Percentiles rank a stretch among this genome's conserved stretches.
Evolutionary conservation across 2,797 vertebrate species (phyloP).

Genomic region (Simalia tracyae): DNA sequence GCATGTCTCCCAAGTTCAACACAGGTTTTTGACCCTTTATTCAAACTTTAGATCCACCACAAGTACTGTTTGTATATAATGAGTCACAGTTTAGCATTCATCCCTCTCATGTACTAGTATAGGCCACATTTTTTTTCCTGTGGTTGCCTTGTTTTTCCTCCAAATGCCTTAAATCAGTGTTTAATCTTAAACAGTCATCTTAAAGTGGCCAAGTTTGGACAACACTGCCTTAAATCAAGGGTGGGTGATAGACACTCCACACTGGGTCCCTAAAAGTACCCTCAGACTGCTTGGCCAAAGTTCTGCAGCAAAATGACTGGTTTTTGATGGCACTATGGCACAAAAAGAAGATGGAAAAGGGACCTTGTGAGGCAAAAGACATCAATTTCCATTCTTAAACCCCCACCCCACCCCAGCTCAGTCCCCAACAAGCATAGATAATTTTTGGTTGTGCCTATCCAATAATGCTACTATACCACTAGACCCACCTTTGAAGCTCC

Average conservation of each 20-base stretch:
- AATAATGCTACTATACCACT: no score
- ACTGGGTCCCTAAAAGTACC: background rate
- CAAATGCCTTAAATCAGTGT: background rate
- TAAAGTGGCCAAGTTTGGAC: no score
- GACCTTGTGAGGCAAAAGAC: no score
- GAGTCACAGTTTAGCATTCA: background rate
- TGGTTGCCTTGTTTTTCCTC: background rate
- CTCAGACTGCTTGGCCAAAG: background rate
- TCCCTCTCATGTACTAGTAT: background rate
- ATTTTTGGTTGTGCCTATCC: no score
- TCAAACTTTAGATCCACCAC: background rate
- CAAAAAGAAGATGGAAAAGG: background rate
- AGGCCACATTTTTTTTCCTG: background rate
- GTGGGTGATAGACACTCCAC: background rate
- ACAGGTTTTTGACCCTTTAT: background rate
- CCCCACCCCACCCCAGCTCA: no score
- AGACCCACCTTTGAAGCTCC: no score
- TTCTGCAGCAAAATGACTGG: background rate
- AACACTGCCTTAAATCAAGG: background rate
- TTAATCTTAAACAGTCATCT: no score
- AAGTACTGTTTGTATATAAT: background rate
- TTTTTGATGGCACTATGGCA: background rate
- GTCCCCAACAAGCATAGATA: no score
- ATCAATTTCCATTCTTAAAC: no score
- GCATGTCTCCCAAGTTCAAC: background rate